Evolutionary conservation across 2,888 invertebrate genomes (phyloP), one percentile per base, ranked within the genome.

Genomic region (Aplocera efformata): DNA sequence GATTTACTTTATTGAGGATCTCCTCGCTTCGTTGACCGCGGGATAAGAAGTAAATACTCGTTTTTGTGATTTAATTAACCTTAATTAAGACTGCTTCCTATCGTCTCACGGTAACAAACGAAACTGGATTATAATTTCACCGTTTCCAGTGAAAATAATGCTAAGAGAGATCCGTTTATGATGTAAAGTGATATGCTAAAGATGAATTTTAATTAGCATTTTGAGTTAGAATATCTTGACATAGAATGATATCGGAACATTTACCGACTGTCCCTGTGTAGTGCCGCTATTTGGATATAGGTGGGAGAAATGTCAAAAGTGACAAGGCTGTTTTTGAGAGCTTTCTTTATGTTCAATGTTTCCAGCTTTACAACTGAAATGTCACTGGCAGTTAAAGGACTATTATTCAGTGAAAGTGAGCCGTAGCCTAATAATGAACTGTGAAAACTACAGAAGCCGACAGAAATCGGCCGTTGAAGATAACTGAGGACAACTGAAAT

Each of bases 41-140:
- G 43, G 22, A 42, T 41, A 54, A 55, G 48, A 46, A 50, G 34
- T 42, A 42, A 54, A 45, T 29, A 38, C 47, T 42, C 48, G 42
- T 42, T 47, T 49, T 53, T 52, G 64, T 67, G 70, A 67, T 76
- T 80, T 77, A 79, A 85, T 84, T 83, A 80, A 71, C 66, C 67
- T 76, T 77, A 84, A 82, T 82, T 78, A 79, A 70, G 65, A 67
- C 70, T 55, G 63, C 61, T 66, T 56, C 57, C 56, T 56, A 54
- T 56, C 56, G 60, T 77, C 77, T 72, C 77, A 79, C 76, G 77
- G 70, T 69, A 69, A 65, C 65, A 66, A 71, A 64, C 51, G 53
- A 64, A 63, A 59, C 56, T 64, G 51, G 62, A 63, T 58, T 67
- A 44, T 40, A 70, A 66, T 59, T 60, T 59, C 60, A 58, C 57